Base-by-base conservation (phyloP, 2,797 vertebrate species). In the Coranthus polyacanthus region DNA sequence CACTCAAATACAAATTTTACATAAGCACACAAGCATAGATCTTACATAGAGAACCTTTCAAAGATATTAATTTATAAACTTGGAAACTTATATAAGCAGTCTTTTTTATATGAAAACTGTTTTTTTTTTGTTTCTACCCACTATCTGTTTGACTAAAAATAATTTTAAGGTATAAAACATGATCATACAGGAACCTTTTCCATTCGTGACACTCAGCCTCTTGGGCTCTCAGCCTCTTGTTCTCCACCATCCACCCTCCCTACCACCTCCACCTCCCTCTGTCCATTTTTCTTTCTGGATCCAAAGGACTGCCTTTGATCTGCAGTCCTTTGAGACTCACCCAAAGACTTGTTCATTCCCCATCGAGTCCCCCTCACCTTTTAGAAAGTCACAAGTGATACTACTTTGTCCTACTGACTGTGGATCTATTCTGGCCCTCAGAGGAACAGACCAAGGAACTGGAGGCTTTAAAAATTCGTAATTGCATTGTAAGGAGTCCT, bases 321-420 rank as follows among this genome's bases (percentile, higher is more conserved):
- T 55, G 22, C n/a, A 42, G 21, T 61, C 75, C 65, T 63, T 44
- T 0, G 24, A 52, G 68, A 51, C 16, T 22, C 20, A 52, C 57
- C 64, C 59, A 67, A 70, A 61, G 47, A 26, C 52, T 81, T 57
- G 54, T 36, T 61, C 53, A 57, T 63, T 74, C 72, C 47, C 66
- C 55, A 58, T 61, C 29, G 50, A 9, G 32, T 42, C 57, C 68
- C 44, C 16, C 39, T 38, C 13, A 18, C 49, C 50, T 67, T 6
- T 3, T 50, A n/a, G 66, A 12, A 20, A 44, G 67, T 56, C 7
- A 0, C 43, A 38, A 8, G 11, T 36, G 17, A 50, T 45, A 65
- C 29, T 50, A 3, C 29, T 50, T 32, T 32, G 50, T 78, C 69
- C 65, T 66, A 43, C 9, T 52, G 53, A 42, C 72, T 34, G 5